A percentile compares a stretch with the other conserved stretches of the same genome.
Evolutionary conservation across 2,113 vertebrate genomes (phyloP).

Genomic region (Brienomyrus brachyistius): DNA sequence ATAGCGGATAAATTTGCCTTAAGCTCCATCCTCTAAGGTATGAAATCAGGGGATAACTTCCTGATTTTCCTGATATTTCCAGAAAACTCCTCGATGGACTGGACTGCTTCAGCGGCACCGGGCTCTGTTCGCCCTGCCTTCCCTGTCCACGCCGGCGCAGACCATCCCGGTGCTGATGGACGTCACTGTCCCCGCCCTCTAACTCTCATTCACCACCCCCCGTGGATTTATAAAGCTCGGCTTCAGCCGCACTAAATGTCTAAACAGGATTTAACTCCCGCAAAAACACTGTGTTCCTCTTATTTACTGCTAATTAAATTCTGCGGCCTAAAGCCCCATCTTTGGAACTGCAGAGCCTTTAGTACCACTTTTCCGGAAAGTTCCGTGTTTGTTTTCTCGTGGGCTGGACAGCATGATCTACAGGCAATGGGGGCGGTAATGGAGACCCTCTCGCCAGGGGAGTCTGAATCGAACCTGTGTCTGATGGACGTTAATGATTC

Average conservation of each 20-base stretch:
- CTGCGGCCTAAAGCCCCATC: slow-evolving; percentile 37
- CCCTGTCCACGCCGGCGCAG: not conserved
- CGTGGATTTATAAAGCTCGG: not conserved
- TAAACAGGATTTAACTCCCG: not conserved
- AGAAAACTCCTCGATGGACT: not conserved
- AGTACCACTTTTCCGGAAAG: not conserved
- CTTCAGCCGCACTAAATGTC: not conserved
- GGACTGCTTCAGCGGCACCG: not conserved
- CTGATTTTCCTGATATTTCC: not conserved
- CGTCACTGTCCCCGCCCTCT: not conserved
- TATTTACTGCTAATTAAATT: slow-evolving; percentile 39
- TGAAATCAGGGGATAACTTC: not conserved
- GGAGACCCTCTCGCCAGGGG: not conserved
- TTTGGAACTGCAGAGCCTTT: slow-evolving; percentile 31
- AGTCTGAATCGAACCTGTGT: not conserved
- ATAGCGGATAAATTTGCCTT: not conserved
- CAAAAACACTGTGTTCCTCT: slow-evolving; percentile 29
- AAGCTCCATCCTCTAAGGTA: not conserved
- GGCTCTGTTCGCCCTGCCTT: not conserved
- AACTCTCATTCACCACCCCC: not conserved
- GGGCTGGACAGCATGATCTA: not conserved
- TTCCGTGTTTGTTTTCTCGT: not conserved
- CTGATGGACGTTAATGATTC: slow-evolving; percentile 9
- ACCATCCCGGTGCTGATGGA: not conserved
- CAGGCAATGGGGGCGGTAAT: not conserved